A percentile compares a stretch with the other conserved stretches of the same genome.
Conservation (phyloP, 2,113 vertebrate genomes). For the Progne subis region DNA sequence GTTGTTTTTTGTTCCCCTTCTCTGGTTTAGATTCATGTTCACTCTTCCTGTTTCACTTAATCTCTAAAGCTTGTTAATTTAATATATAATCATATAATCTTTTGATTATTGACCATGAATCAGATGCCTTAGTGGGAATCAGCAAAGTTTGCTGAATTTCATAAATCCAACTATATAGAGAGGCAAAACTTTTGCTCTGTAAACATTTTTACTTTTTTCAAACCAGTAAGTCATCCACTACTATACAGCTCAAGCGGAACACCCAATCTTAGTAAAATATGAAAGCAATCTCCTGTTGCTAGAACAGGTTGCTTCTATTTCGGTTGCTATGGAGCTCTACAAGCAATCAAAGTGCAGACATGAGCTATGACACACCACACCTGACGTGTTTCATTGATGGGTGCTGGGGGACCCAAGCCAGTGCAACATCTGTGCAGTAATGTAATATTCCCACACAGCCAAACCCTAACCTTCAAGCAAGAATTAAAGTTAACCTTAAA, state of each 20-base stretch:
- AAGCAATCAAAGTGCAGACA: conserved; percentile 61
- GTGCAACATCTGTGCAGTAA: not conserved
- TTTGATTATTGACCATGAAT: conserved; percentile 14
- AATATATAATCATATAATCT: not conserved
- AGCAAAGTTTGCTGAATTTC: conserved; percentile 23
- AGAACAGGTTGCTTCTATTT: conserved; percentile 59
- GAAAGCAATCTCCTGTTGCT: conserved; percentile 60
- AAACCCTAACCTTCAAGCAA: not conserved
- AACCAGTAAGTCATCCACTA: conserved; percentile 43
- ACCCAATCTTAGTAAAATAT: conserved; percentile 69
- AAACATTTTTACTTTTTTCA: not conserved
- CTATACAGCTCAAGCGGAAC: conserved; percentile 67
- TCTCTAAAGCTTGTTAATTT: not conserved
- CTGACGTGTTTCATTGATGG: not conserved
- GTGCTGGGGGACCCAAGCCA: not conserved
- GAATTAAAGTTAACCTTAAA: not conserved
- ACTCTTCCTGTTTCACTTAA: not conserved
- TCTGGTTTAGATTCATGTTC: not conserved
- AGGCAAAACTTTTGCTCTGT: conserved; percentile 33
- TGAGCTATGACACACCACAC: not conserved
- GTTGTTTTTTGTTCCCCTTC: not conserved
- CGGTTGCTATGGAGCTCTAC: conserved; percentile 56
- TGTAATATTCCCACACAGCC: not conserved
- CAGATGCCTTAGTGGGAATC: not conserved
- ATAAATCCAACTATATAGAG: conserved; percentile 15